Evolutionary conservation across 2,797 vertebrate species (phyloP), one percentile per base, ranked within the genome.

Genomic region (Danio aesculapii): DNA sequence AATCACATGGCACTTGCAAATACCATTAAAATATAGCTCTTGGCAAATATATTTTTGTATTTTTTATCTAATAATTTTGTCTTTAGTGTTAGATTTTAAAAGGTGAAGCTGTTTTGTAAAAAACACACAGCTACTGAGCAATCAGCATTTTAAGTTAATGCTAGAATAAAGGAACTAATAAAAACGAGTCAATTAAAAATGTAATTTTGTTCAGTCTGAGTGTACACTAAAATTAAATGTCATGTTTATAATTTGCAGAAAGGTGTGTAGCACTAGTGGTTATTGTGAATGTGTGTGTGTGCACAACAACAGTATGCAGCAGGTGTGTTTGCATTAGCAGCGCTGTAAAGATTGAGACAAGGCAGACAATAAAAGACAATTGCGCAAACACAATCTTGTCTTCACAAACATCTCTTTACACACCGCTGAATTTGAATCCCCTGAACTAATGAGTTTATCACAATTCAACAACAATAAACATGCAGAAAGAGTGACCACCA

Each of bases 281-380:
- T 17, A 46, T 16, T 21, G 7, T 72, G 11, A 46, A 44, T 58
- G 70, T 71, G 50, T 72, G 11, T 73, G 30, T 13, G 13, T 16
- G 11, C 6, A 12, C 57, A 52, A 53, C 46, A 71, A 19, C 14
- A 50, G 13, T 50, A 19, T 39, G 47, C 49, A 57, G 59, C 68
- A 80, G 78, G 59, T 80, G 69, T 80, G 78, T 80, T 73, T 80
- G 68, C 49, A 46, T 57, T 50, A 53, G 41, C 49, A 46, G 6
- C 8, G 49, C 69, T 57, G 50, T 73, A 57, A 72, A 71, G 47
- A 62, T 41, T 43, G 10, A 79, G 58, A 72, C 77, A 79, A 73
- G 9, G 11, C 39, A 63, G 13, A 64, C 47, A 64, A 73, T 63
- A 53, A 70, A 61, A 52, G 21, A 53, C 57, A 79, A 52, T 53